Evolutionary conservation across 1,140 invertebrate species (phyloP), one percentile per base, ranked within the genome.

Genomic region (Leptoteleia sp.): DNA sequence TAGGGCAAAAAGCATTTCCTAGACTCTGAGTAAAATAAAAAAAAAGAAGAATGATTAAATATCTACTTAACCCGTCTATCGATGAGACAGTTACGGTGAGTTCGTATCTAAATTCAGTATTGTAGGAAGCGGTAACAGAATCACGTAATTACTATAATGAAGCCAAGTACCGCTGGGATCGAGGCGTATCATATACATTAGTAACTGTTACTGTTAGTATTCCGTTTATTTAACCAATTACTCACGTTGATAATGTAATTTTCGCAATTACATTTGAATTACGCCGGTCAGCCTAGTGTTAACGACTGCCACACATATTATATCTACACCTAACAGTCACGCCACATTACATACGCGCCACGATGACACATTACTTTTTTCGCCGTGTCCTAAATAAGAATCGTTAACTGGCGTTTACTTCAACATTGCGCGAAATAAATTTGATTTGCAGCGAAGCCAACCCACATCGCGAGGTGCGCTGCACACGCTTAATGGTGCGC

Each of bases 201-300:
- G 35, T 65, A 67, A 75, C 71, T 75, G 71, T 75, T 75, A 67
- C 72, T 67, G 52, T 64, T 73, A 55, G 48, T 47, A 62, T 75
- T 64, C 61, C 71, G 71, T 67, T 75, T 75, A 67, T 75, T 65
- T 65, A 75, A 67, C 54, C 61, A 75, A 47, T 75, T 59, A 67
- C 71, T 67, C 42, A 29, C 38, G 54, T 40, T 67, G 71, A 65
- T 75, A 75, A 75, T 61, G 59, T 43, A 67, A 75, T 75, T 75
- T 59, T 65, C 71, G 52, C 45, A 50, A 75, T 67, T 67, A 50
- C 43, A 75, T 59, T 67, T 43, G 50, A n/a, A 47, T 50, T 38
- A 55, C 42, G 25, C 43, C 22, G 13, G 25, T 17, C 12, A 48
- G 27, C 55, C 35, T 64, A 31, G 48, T 17, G 55, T 33, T 64